phyloP scores from a whole-genome alignment of 1,140 invertebrate genomes.

The Whitmania pigra region DNA sequence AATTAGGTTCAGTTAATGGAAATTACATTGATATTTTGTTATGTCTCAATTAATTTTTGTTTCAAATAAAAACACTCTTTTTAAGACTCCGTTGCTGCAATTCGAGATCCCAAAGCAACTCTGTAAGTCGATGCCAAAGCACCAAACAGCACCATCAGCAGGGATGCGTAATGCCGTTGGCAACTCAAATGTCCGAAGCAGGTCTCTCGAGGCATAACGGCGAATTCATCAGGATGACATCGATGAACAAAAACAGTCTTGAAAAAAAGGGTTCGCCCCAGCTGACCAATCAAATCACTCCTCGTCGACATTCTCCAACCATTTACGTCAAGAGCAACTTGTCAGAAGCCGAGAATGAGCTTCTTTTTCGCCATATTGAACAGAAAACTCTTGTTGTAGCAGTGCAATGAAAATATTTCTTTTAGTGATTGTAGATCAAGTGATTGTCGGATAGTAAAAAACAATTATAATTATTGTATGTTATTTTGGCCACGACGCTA shows the following conservation, averaged over 20 bases:
- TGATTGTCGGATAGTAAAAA: too few relatives aligned
- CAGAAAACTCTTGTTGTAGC: too few relatives aligned
- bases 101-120: conserved; percentile 20
- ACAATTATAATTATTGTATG: too few relatives aligned
- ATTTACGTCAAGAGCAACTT: conserved; percentile 11
- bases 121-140: conserved; percentile 26
- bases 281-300: conserved; percentile 11
- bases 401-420: too few relatives aligned
- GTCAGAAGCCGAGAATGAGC: conserved; percentile 13
- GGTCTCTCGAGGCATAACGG: conserved; percentile 11
- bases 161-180: conserved; percentile 15
- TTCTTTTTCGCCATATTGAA: conserved; percentile 7
- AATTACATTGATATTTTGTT: too few relatives aligned
- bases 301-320: conserved; percentile 14
- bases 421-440: too few relatives aligned
- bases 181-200: conserved; percentile 20
- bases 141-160: conserved; percentile 21
- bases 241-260: too few relatives aligned
- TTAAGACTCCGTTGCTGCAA: conserved; percentile 11
- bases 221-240: neutral
- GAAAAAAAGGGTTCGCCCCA: neutral
- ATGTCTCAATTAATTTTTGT: too few relatives aligned
- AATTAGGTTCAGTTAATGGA: too few relatives aligned
- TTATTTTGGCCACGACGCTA: too few relatives aligned
- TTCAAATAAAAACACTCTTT: neutral